Evolutionary conservation across 2,113 vertebrate genomes (phyloP).

Genomic region (Bolborhynchus lineola): DNA sequence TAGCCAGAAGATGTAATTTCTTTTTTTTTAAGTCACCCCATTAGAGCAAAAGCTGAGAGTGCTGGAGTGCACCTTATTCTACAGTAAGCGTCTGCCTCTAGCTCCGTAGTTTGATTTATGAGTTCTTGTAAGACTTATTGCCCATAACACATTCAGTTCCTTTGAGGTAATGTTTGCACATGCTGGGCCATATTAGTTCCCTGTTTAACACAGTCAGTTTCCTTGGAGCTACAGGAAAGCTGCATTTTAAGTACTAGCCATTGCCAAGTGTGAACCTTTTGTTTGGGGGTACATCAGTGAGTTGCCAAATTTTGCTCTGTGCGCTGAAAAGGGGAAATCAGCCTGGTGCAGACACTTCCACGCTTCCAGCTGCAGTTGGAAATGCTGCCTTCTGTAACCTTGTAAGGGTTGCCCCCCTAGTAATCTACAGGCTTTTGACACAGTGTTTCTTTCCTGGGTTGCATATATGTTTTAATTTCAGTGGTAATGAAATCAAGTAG

Average conservation of each 20-base stretch:
- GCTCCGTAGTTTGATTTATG: not conserved
- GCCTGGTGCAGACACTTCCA: not conserved
- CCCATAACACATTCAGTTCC: not conserved
- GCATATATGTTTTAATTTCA: not conserved
- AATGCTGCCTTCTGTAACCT: not conserved
- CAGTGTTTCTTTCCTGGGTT: not conserved
- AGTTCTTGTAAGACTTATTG: not conserved
- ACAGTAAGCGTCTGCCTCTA: not conserved
- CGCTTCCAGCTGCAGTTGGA: not conserved
- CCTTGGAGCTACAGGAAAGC: not conserved
- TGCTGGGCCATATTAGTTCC: not conserved
- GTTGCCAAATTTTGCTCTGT: not conserved
- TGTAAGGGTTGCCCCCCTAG: not conserved
- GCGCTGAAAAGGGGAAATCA: not conserved
- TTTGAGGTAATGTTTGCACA: not conserved
- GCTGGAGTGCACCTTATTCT: not conserved
- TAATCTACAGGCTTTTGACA: not conserved
- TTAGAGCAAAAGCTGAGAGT: not conserved
- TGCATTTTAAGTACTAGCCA: not conserved
- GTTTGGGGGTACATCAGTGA: not conserved
- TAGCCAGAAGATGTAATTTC: not conserved
- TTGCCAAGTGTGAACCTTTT: not conserved
- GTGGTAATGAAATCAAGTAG: not conserved
- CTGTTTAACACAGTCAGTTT: rapidly evolving
- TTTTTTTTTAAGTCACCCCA: not conserved